Conservation (phyloP, 2,113 vertebrate genomes). For the Tenrec ecaudatus region DNA sequence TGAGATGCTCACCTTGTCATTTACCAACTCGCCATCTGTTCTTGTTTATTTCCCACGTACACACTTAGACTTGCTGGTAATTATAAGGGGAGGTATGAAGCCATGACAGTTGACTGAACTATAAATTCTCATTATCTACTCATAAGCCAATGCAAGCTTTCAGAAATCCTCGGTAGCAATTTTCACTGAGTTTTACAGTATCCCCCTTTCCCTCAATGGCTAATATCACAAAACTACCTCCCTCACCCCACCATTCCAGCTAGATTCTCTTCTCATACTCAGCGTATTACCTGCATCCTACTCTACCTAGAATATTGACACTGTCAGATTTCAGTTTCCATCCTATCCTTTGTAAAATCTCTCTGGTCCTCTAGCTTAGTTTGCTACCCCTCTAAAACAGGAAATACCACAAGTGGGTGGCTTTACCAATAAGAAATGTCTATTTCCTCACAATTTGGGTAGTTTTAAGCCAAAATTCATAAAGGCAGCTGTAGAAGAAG, state of each 20-base stretch:
- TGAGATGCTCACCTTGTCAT: not conserved
- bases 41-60: not conserved
- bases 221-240: not conserved
- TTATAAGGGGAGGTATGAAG: conserved; percentile 31
- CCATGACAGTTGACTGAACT: not conserved
- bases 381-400: no score
- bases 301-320: not conserved
- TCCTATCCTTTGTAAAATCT: not conserved
- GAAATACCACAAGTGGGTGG: no score
- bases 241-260: not conserved
- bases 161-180: not conserved
- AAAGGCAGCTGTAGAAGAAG: no score
- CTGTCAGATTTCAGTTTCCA: not conserved
- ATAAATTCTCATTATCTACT: conserved; percentile 36
- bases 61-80: not conserved
- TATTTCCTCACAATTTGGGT: no score
- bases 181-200: not conserved
- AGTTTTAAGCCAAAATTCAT: no score
- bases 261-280: not conserved
- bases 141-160: not conserved
- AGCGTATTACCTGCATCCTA: not conserved
- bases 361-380: not conserved
- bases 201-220: not conserved
- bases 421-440: no score
- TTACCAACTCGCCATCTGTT: not conserved